Evolutionary conservation across 2,888 invertebrate genomes (phyloP).

Genomic region (Agrochola litura): DNA sequence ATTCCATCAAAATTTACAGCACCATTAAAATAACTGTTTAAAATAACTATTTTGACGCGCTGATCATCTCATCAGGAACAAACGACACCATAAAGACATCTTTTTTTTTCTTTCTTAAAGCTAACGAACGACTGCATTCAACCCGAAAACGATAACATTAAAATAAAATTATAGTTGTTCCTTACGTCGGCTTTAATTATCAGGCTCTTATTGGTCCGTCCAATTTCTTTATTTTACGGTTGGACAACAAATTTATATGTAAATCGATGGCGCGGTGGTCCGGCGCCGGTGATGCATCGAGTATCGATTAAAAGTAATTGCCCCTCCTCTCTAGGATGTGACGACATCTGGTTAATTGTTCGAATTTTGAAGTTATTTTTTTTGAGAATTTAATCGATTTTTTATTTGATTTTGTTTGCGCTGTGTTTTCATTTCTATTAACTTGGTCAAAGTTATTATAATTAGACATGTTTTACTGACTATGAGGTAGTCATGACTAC

Average conservation of each 20-base stretch:
- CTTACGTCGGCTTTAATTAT: slow-evolving; percentile 85
- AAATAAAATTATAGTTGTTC: slow-evolving; percentile 85
- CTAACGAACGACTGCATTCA: slow-evolving; percentile 75
- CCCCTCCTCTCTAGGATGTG: slow-evolving; percentile 69
- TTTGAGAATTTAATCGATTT: slow-evolving; percentile 3
- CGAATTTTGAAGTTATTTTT: slow-evolving; percentile 40
- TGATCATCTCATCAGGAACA: slow-evolving; percentile 64
- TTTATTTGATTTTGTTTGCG: not conserved
- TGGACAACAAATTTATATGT: slow-evolving; percentile 89
- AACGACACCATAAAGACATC: slow-evolving; percentile 69
- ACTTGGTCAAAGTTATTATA: not conserved
- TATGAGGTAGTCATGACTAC: too few species aligned
- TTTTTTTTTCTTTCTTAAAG: slow-evolving; percentile 54
- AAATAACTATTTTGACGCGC: slow-evolving; percentile 66
- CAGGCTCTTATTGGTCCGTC: slow-evolving; percentile 80
- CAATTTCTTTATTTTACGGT: slow-evolving; percentile 90
- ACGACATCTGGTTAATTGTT: slow-evolving; percentile 63
- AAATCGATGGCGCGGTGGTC: slow-evolving; percentile 88
- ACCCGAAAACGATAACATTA: slow-evolving; percentile 77
- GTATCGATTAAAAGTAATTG: slow-evolving; percentile 80
- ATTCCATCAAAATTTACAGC: slow-evolving; percentile 60
- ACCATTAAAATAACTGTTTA: slow-evolving; percentile 52
- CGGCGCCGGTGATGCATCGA: slow-evolving; percentile 73
- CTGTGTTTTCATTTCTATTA: not conserved
- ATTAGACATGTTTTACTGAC: too few species aligned